phyloP scores from a whole-genome alignment of 2,113 vertebrate genomes.

The Percopsis transmontana region DNA sequence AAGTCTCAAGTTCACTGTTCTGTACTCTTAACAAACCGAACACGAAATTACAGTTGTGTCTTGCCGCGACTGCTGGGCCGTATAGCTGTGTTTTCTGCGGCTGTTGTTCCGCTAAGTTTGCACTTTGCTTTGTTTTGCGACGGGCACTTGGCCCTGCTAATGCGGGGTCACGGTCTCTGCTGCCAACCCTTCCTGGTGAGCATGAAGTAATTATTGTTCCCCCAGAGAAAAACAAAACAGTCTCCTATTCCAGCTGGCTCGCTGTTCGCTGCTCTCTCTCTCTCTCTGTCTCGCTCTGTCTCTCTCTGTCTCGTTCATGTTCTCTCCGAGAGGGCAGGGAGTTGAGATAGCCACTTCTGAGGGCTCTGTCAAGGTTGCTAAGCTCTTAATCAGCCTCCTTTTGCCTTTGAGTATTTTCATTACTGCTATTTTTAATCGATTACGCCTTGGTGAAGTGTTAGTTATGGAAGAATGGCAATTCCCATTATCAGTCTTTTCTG shows the following conservation, averaged over 20 bases:
- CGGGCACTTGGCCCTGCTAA: constrained; percentile 25
- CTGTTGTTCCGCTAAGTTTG: neutral
- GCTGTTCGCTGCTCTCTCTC: neutral
- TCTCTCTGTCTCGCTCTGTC: neutral
- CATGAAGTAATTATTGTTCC: constrained; percentile 46
- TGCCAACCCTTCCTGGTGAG: constrained; percentile 28
- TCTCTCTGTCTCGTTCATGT: neutral
- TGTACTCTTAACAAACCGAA: too few species aligned
- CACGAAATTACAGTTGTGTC: too few species aligned
- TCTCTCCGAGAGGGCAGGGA: constrained; percentile 6
- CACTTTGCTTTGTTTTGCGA: neutral
- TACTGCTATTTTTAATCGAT: constrained; percentile 29
- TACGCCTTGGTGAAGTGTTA: constrained; percentile 5
- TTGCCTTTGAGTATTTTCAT: constrained; percentile 29
- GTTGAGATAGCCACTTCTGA: constrained; percentile 3
- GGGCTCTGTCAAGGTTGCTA: neutral
- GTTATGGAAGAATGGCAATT: neutral
- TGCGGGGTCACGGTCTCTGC: constrained; percentile 26
- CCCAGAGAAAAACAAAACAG: neutral
- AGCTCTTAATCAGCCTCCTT: neutral
- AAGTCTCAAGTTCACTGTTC: neutral
- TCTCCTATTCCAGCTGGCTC: neutral
- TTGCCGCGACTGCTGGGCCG: too few species aligned
- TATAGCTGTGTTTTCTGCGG: neutral
- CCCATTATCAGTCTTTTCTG: neutral